These are phyloP conservation scores for Mylabris phalerata DNA, from an alignment of 1,140 invertebrate genomes.

Conservation along the genomic window DNA sequence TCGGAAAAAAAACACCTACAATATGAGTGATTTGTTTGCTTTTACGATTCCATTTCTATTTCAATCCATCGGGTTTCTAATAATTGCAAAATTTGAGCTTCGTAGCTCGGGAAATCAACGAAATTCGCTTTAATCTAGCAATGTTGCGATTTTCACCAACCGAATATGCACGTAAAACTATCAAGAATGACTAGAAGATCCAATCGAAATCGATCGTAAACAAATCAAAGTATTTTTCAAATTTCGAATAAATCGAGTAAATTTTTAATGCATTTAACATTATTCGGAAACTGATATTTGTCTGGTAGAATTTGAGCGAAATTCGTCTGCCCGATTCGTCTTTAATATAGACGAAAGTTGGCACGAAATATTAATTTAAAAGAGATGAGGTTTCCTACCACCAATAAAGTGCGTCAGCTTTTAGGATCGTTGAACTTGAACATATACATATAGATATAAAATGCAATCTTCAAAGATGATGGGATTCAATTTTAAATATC, in stretches of 20 bases:
- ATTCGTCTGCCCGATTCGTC: neutral
- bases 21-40: slow-evolving; percentile 12
- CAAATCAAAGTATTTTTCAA: no score
- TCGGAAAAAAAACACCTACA: slow-evolving; percentile 12
- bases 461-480: slow-evolving; percentile 23
- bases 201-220: no score
- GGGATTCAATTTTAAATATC: slow-evolving; percentile 24
- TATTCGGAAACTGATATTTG: no score
- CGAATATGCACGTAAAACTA: no score
- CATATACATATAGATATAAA: neutral
- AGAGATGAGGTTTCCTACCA: slow-evolving; percentile 16
- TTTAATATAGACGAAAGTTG: slow-evolving; percentile 13
- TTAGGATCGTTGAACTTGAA: slow-evolving; percentile 15
- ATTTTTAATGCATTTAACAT: no score
- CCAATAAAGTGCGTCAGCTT: slow-evolving; percentile 20
- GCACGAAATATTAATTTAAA: slow-evolving; percentile 13
- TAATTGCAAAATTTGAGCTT: no score
- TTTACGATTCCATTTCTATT: slow-evolving; percentile 4
- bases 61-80: neutral
- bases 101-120: no score
- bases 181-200: no score
- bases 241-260: no score
- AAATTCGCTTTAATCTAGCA: no score
- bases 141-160: no score
- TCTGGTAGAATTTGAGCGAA: neutral